Evolutionary conservation across 2,888 invertebrate species (phyloP), one percentile per base, ranked within the genome.

Genomic region (Chrysina gloriosa): DNA sequence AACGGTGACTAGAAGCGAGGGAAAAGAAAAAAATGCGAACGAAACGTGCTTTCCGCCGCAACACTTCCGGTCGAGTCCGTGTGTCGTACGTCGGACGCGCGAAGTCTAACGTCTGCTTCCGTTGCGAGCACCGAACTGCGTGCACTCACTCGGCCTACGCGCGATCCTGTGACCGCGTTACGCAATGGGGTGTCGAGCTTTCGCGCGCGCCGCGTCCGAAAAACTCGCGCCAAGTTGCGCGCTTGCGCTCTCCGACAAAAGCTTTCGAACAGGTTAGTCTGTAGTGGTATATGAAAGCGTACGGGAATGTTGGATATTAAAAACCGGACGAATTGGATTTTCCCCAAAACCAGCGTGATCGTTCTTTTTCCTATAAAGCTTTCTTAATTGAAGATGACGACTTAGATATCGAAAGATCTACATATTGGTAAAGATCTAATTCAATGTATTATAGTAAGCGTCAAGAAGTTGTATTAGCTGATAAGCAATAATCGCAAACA

Each of bases 151-250:
- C 69, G 67, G 67, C 63, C 67, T 50, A 45, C 66, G 31, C 47
- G 42, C 45, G 48, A 36, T 39, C 64, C 63, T 31, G 16, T 52
- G 31, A 52, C 31, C 63, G 65, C 63, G 67, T 69, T 65, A 69
- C 69, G 63, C 70, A 68, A 72, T 69, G 70, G 50, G 50, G 70
- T 63, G 63, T 31, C 63, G 66, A 68, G 68, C 66, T 68, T 71
- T 68, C 14, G 61, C 47, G 65, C 36, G 47, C 31, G 56, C 61
- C 65, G 50, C 31, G 65, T 56, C 54, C 23, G 54, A 67, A 68
- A 52, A 65, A 69, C 67, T 54, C 67, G 70, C 39, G 70, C 31
- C 54, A 25, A 61, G 11, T 7, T 21, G 25, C 31, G 61, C 52
- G 63, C 72, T 65, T 69, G 72, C 72, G 72, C 14, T 31, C 6